Conservation (phyloP, 2,888 invertebrate genomes). For the Hyles lineata region DNA sequence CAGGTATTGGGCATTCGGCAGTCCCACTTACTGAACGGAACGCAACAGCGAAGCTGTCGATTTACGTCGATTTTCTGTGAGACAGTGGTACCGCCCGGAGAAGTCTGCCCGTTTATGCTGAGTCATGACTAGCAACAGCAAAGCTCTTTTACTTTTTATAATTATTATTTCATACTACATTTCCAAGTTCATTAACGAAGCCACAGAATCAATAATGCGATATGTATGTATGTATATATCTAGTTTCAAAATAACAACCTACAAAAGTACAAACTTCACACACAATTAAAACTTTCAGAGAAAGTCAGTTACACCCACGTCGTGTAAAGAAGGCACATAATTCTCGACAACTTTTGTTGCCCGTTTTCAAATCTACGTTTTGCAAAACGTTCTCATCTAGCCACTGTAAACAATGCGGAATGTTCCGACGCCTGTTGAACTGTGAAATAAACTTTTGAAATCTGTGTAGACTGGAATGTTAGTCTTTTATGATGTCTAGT, state of each 20-base stretch:
- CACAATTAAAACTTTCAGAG: constrained; percentile 2
- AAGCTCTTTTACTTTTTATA: too few species aligned
- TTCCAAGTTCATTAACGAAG: too few species aligned
- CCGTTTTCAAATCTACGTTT: constrained; percentile 32
- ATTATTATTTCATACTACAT: too few species aligned
- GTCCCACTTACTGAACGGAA: too few species aligned
- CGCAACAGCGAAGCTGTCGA: too few species aligned
- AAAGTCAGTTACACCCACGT: constrained; percentile 31
- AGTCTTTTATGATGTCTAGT: neutral
- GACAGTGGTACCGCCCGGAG: too few species aligned
- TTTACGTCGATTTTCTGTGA: too few species aligned
- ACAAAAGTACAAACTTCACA: neutral
- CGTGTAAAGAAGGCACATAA: constrained; percentile 44
- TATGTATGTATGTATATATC: too few species aligned
- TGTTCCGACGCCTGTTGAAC: constrained; percentile 16
- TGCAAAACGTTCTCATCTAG: neutral
- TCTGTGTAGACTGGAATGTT: constrained; percentile 1
- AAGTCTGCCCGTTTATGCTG: too few species aligned
- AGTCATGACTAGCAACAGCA: too few species aligned
- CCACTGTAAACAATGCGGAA: constrained; percentile 10
- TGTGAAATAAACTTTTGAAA: constrained; percentile 23
- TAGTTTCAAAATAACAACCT: neutral
- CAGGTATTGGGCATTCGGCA: too few species aligned
- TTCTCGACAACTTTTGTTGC: constrained; percentile 42
- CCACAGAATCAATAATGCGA: too few species aligned